Percentiles rank a stretch among this genome's conserved stretches.
Conservation (phyloP, 2,888 invertebrate genomes). For the Scaptomyza tumidula region DNA sequence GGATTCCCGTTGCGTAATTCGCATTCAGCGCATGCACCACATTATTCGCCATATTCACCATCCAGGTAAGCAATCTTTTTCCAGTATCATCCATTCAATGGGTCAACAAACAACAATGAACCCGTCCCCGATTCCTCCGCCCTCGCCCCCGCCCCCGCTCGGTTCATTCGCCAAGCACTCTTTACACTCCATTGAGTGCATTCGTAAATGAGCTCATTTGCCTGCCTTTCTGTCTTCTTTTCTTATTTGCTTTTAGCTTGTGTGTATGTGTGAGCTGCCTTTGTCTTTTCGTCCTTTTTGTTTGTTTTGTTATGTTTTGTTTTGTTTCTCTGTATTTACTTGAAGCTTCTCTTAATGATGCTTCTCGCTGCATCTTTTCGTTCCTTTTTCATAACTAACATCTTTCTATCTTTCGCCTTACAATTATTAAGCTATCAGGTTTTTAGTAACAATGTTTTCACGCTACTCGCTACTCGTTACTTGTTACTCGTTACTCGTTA, state of each 20-base stretch:
- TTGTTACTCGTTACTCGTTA: neutral
- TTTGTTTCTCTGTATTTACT: too few species aligned
- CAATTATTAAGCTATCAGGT: too few species aligned
- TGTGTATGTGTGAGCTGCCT: neutral
- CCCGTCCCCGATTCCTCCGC: too few species aligned
- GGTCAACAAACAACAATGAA: constrained; percentile 1
- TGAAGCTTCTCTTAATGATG: too few species aligned
- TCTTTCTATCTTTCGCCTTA: too few species aligned
- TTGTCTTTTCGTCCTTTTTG: neutral
- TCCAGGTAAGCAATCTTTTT: constrained; percentile 86
- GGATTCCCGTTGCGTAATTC: constrained; percentile 92
- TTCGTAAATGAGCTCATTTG: constrained; percentile 16
- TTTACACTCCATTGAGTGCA: constrained; percentile 22
- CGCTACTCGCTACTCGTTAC: neutral
- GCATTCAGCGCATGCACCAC: constrained; percentile 88
- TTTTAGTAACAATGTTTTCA: too few species aligned
- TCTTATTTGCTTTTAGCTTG: neutral
- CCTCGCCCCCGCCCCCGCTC: too few species aligned
- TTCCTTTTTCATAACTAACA: too few species aligned
- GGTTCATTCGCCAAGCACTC: too few species aligned
- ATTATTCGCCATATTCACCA: constrained; percentile 95
- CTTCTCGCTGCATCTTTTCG: too few species aligned
- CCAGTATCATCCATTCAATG: neutral
- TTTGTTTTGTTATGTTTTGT: neutral
- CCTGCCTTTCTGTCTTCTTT: neutral